Evolutionary conservation across 2,888 invertebrate species (phyloP).

Genomic region (Pristionchus entomophagus): DNA sequence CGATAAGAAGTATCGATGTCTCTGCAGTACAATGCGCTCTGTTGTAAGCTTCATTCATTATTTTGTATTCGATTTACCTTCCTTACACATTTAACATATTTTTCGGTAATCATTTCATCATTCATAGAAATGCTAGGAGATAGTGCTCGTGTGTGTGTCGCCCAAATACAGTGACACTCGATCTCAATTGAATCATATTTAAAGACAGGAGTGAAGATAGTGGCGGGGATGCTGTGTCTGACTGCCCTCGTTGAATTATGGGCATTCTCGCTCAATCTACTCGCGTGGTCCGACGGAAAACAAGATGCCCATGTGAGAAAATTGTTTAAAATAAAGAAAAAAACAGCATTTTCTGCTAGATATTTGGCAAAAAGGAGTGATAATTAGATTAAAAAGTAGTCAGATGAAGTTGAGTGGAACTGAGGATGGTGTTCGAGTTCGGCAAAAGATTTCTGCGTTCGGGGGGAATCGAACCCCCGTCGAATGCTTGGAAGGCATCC

Average conservation of each 20-base stretch:
- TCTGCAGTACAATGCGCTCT: constrained; percentile 7
- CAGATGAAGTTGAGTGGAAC: too few relatives aligned
- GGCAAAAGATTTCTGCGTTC: constrained; percentile 51
- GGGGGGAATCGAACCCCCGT: constrained; percentile 60
- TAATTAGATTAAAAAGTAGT: too few relatives aligned
- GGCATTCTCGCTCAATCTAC: constrained; percentile 55
- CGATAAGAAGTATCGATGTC: constrained; percentile 12
- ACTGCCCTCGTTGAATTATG: constrained; percentile 68
- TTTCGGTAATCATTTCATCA: too few relatives aligned
- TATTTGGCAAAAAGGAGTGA: neutral
- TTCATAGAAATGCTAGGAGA: too few relatives aligned
- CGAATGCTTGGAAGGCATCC: constrained; percentile 63
- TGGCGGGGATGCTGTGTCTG: constrained; percentile 65
- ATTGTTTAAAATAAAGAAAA: neutral
- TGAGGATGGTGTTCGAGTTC: too few relatives aligned
- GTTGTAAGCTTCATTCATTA: neutral
- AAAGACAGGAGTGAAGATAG: constrained; percentile 68
- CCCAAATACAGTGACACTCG: too few relatives aligned
- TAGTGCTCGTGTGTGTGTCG: too few relatives aligned
- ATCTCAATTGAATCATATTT: too few relatives aligned
- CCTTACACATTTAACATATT: neutral
- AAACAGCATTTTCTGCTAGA: neutral
- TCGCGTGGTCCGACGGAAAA: constrained; percentile 9
- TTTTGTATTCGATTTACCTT: neutral
- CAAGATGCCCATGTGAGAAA: neutral